Evolutionary conservation across 2,797 vertebrate genomes (phyloP).

Genomic region (Linurgus olivaceus): DNA sequence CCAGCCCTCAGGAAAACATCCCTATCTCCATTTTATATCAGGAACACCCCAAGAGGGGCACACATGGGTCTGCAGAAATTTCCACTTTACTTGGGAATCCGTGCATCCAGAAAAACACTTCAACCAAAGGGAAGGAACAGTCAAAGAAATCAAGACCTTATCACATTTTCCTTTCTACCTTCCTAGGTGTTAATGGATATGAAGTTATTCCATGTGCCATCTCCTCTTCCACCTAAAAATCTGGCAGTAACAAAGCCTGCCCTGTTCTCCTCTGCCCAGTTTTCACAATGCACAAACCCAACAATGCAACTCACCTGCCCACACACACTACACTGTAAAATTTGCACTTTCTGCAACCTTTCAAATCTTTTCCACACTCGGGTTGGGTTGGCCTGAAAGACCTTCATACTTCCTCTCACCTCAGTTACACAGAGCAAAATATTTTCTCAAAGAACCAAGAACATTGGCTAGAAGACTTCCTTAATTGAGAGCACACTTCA

Average conservation of each 20-base stretch:
- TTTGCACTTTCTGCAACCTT: background rate
- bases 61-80: background rate
- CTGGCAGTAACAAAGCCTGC: background rate
- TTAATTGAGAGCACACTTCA: background rate
- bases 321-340: background rate
- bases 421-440: background rate
- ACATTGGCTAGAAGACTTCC: background rate
- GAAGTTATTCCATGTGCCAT: background rate
- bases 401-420: background rate
- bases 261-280: background rate
- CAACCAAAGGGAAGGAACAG: background rate
- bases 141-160: background rate
- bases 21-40: background rate
- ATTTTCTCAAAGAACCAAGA: background rate
- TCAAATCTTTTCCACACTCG: background rate
- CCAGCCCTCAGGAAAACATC: background rate
- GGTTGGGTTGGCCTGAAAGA: background rate
- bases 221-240: background rate
- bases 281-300: background rate
- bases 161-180: background rate
- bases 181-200: background rate
- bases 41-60: rapidly evolving
- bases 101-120: background rate
- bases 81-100: background rate
- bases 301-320: background rate